Evolutionary conservation across 2,113 vertebrate genomes (phyloP).

Genomic region (Pyxicephalus adspersus): DNA sequence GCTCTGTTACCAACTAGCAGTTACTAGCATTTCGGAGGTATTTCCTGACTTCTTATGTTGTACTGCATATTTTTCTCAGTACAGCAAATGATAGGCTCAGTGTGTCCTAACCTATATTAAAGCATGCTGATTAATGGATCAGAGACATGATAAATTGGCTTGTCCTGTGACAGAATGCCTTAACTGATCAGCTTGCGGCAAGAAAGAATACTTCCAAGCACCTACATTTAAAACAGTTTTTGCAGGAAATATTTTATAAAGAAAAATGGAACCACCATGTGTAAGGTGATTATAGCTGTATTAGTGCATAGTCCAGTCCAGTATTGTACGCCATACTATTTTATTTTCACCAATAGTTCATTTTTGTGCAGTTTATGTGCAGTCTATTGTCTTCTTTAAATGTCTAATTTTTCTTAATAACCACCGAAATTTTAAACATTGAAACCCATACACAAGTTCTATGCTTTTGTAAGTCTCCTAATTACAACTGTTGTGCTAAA

Average conservation of each 20-base stretch:
- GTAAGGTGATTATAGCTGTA: no score
- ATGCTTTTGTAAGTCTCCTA: no score
- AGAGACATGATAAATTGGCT: slow-evolving; percentile 8
- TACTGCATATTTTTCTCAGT: slow-evolving; percentile 6
- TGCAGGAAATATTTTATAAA: not conserved
- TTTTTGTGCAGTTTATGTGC: no score
- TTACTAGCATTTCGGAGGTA: slow-evolving; percentile 11
- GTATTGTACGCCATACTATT: no score
- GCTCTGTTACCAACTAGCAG: slow-evolving; percentile 21
- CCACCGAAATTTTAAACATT: no score
- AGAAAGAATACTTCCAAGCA: not conserved
- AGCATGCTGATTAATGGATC: slow-evolving; percentile 20
- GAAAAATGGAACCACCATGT: no score
- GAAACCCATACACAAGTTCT: no score
- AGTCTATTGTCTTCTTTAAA: no score
- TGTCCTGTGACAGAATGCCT: not conserved
- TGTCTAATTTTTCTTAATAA: no score
- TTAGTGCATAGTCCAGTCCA: no score
- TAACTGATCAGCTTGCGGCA: not conserved
- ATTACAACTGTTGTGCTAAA: no score
- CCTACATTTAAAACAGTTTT: not conserved
- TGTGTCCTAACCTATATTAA: not conserved
- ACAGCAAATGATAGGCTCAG: slow-evolving; percentile 1
- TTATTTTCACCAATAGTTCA: no score
- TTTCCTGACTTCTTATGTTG: slow-evolving; percentile 38